Evolutionary conservation across 2,888 invertebrate genomes (phyloP).

Genomic region (Eilema depressum): DNA sequence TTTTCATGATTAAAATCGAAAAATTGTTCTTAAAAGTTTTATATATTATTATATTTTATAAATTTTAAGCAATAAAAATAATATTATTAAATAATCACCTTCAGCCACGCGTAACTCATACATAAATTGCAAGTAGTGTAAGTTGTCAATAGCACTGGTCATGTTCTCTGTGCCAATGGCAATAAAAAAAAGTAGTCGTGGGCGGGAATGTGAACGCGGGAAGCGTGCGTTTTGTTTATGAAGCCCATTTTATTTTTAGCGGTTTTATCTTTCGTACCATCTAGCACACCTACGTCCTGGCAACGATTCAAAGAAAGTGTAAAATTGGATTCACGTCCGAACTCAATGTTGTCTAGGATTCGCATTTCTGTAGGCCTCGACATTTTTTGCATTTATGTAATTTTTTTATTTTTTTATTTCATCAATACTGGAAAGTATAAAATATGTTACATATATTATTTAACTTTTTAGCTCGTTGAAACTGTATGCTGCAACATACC

Average conservation of each 20-base stretch:
- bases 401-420: slow-evolving; percentile 22
- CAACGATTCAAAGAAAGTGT: slow-evolving; percentile 81
- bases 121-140: slow-evolving; percentile 40
- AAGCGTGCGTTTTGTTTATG: slow-evolving; percentile 82
- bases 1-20: too few relatives aligned
- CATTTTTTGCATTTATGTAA: neutral
- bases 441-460: too few relatives aligned
- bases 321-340: slow-evolving; percentile 77
- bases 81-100: neutral
- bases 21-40: too few relatives aligned
- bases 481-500: too few relatives aligned
- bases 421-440: neutral
- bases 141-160: slow-evolving; percentile 39
- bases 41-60: too few relatives aligned
- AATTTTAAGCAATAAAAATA: neutral
- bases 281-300: slow-evolving; percentile 81
- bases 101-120: slow-evolving; percentile 31
- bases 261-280: slow-evolving; percentile 84
- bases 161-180: slow-evolving; percentile 53
- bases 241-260: slow-evolving; percentile 77
- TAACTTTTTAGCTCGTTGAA: too few relatives aligned
- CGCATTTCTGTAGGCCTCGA: slow-evolving; percentile 56
- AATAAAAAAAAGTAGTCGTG: slow-evolving; percentile 55
- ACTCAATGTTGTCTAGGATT: slow-evolving; percentile 64
- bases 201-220: slow-evolving; percentile 63